Evolutionary conservation across 1,140 invertebrate genomes (phyloP).

Genomic region (Trialeurodes vaporariorum): DNA sequence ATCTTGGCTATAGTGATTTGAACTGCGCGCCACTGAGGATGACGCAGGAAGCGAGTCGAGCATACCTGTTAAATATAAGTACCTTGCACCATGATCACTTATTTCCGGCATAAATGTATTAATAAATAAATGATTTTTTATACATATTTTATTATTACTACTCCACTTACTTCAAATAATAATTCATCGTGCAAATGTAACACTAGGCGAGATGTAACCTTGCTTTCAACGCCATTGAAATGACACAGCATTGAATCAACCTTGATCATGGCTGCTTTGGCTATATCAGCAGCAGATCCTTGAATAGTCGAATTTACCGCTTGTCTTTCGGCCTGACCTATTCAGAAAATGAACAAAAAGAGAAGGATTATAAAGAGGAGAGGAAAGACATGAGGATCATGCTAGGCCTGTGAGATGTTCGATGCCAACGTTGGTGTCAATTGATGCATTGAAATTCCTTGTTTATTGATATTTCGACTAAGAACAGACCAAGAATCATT

Average conservation of each 20-base stretch:
- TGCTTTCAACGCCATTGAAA: slow-evolving; percentile 21
- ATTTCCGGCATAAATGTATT: no score
- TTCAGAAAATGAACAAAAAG: slow-evolving; percentile 3
- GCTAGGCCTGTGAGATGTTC: no score
- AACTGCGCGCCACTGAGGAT: no score
- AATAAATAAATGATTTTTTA: slow-evolving; percentile 9
- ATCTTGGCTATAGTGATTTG: no score
- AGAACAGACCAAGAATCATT: no score
- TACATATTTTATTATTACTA: neutral
- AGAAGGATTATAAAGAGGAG: slow-evolving; percentile 14
- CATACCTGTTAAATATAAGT: no score
- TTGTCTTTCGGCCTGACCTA: slow-evolving; percentile 84
- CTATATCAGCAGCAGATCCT: slow-evolving; percentile 90
- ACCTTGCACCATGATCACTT: no score
- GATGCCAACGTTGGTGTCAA: no score
- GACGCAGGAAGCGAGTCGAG: no score
- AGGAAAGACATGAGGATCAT: neutral
- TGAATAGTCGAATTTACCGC: slow-evolving; percentile 91
- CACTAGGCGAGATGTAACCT: slow-evolving; percentile 45
- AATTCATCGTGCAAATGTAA: slow-evolving; percentile 94
- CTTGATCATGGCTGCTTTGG: slow-evolving; percentile 77
- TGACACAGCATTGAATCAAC: slow-evolving; percentile 47
- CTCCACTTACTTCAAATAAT: slow-evolving; percentile 71
- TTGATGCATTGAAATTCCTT: no score
- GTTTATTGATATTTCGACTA: no score